Base-by-base conservation (phyloP, 2,888 invertebrate genomes). In the Alviniconcha strummeri region DNA sequence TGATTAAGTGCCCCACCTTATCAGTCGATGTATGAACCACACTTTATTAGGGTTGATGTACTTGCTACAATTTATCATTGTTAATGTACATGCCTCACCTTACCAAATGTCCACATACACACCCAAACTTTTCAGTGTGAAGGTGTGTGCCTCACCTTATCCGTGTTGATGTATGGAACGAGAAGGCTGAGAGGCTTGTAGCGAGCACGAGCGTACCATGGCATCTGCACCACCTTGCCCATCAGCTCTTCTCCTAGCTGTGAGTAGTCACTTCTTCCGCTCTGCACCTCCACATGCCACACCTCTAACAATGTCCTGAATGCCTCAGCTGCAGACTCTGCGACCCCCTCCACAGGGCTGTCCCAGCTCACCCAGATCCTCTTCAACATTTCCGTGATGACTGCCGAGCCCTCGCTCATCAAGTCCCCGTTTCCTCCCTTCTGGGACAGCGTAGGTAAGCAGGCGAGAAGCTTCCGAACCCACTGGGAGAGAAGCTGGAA, bases 331-430 rank as follows among this genome's bases (percentile, higher is more conserved):
- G 89, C 89, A 83, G 85, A 86, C 55, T 91, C 90, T 54, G 90
- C 86, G 15, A 92, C 92, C 84, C 92, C 92, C 74, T 91, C 91
- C n/a, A 92, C 91, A 11, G 92, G 92, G 81, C 90, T 92, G 83
- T 92, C 92, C 88, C 91, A 89, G 86, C 92, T 89, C 72, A 90
- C 83, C 87, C 91, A 90, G 52, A 92, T 87, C 19, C 91, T 83
- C 8, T 89, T 83, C 71, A 91, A 79, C n/a, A 90, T 89, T 75
- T 82, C 77, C 5, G 64, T 15, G 4, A 82, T n/a, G 19, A 82
- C 55, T 11, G 9, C 60, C 0, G 82, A 82, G 19, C 69, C 56
- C 15, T 69, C 75, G n/a, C 75, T 8, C n/a, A 67, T 67, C 54
- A 77, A 55, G 8, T 52, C 1, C 15, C 19, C 5, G 17, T 77